Conservation (phyloP, 2,888 invertebrate genomes). For the Brenthis ino region DNA sequence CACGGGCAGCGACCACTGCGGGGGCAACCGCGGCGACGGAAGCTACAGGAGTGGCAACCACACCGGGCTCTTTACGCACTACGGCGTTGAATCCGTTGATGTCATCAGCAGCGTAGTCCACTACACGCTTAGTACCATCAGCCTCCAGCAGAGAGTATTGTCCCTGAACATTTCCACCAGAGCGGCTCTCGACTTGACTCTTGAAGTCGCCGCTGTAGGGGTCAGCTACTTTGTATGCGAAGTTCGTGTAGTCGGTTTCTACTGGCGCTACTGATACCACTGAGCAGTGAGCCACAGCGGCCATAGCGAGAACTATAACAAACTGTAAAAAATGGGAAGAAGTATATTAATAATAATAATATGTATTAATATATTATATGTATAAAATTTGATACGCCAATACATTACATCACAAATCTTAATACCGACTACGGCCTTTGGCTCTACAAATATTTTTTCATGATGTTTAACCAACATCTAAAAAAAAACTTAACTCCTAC, state of each 20-base stretch:
- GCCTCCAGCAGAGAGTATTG: constrained; percentile 80
- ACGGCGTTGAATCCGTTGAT: constrained; percentile 80
- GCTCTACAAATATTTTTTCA: too few relatives aligned
- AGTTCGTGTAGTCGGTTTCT: constrained; percentile 71
- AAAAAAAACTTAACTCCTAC: too few relatives aligned
- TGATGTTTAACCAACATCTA: too few relatives aligned
- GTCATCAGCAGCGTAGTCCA: constrained; percentile 80
- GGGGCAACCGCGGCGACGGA: constrained; percentile 42
- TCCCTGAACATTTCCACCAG: constrained; percentile 84
- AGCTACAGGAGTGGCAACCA: constrained; percentile 51
- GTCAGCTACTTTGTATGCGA: constrained; percentile 75
- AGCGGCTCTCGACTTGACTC: constrained; percentile 84
- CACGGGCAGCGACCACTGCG: constrained; percentile 44
- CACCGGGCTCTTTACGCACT: constrained; percentile 76
- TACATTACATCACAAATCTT: too few relatives aligned
- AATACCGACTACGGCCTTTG: too few relatives aligned
- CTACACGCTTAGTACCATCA: constrained; percentile 84
- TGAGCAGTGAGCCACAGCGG: constrained; percentile 65
- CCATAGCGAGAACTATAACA: constrained; percentile 63
- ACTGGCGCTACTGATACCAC: constrained; percentile 70
- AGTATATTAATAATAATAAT: background rate
- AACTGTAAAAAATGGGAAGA: constrained; percentile 59
- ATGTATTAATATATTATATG: background rate
- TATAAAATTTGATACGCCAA: too few relatives aligned
- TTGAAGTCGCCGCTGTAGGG: constrained; percentile 78